phyloP scores from a whole-genome alignment of 2,113 vertebrate genomes.

The Malaclemys terrapin region DNA sequence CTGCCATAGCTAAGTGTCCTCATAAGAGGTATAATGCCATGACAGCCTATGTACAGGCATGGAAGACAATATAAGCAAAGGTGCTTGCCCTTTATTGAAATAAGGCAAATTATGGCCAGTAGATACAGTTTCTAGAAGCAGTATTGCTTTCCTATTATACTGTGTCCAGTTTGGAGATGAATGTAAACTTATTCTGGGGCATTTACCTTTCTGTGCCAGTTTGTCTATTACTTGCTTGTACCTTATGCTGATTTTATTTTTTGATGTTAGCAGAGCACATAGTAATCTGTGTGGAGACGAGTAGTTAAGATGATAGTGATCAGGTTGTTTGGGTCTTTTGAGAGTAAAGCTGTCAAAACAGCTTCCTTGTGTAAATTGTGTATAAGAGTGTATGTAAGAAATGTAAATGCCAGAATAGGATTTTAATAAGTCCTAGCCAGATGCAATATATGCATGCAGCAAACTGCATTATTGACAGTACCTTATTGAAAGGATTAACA shows the following conservation, averaged over 20 bases:
- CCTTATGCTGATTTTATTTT: constrained; percentile 71
- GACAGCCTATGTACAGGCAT: constrained; percentile 60
- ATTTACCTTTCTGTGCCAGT: constrained; percentile 84
- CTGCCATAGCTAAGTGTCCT: constrained; percentile 76
- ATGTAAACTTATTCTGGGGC: constrained; percentile 80
- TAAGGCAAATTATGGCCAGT: constrained; percentile 76
- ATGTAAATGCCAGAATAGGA: constrained; percentile 67
- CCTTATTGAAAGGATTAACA: constrained; percentile 77
- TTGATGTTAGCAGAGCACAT: constrained; percentile 77
- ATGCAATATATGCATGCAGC: constrained; percentile 78
- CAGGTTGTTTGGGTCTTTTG: constrained; percentile 67
- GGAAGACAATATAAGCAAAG: constrained; percentile 57
- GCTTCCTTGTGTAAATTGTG: constrained; percentile 72
- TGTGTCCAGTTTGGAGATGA: constrained; percentile 82
- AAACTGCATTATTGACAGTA: constrained; percentile 76
- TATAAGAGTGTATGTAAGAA: constrained; percentile 70
- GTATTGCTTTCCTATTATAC: constrained; percentile 50
- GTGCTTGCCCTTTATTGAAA: constrained; percentile 67
- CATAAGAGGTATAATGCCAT: constrained; percentile 52
- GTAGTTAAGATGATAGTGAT: constrained; percentile 65
- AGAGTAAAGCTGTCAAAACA: constrained; percentile 72
- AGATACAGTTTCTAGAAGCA: constrained; percentile 68
- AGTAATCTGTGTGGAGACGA: constrained; percentile 64
- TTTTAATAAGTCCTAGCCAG: constrained; percentile 64
- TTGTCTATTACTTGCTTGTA: constrained; percentile 74